Conservation (phyloP, 2,113 vertebrate species). For the Apeltes quadracus region DNA sequence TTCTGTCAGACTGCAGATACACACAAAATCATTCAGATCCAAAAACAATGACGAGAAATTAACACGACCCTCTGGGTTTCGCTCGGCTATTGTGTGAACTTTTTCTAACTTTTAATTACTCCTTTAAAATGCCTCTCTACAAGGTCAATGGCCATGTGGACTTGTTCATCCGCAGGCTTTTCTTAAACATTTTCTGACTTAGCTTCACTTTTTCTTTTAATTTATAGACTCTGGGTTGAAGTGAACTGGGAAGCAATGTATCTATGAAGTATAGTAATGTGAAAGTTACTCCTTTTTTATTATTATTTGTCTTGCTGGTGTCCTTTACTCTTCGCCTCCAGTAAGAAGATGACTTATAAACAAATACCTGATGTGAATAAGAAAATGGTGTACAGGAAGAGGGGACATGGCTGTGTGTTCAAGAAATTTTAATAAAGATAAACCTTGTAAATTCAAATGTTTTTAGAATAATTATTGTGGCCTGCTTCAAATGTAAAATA, state of each 20-base stretch:
- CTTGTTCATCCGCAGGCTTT: slow-evolving; percentile 43
- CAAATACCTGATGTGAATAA: slow-evolving; percentile 78
- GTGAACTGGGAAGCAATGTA: slow-evolving; percentile 61
- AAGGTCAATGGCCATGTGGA: slow-evolving; percentile 30
- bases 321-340: slow-evolving; percentile 46
- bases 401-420: slow-evolving; percentile 60
- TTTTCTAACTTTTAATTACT: slow-evolving; percentile 20
- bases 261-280: slow-evolving; percentile 72
- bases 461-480: slow-evolving; percentile 22
- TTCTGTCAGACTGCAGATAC: slow-evolving; percentile 15
- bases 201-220: slow-evolving; percentile 58
- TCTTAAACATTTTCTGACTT: slow-evolving; percentile 61
- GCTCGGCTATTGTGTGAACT: slow-evolving; percentile 22
- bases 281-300: slow-evolving; percentile 63
- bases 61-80: slow-evolving; percentile 14
- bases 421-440: slow-evolving; percentile 79
- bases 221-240: slow-evolving; percentile 63
- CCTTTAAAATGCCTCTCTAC: slow-evolving; percentile 22
- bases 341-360: slow-evolving; percentile 53
- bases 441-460: slow-evolving; percentile 55
- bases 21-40: slow-evolving; percentile 1
- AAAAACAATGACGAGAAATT: slow-evolving; percentile 18
- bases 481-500: neutral
- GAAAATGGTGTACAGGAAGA: slow-evolving; percentile 71
- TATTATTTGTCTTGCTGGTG: slow-evolving; percentile 39